A percentile compares a stretch with the other conserved stretches of the same genome.
Conservation (phyloP, 2,888 invertebrate species). For the Lasioglossum villosulum region DNA sequence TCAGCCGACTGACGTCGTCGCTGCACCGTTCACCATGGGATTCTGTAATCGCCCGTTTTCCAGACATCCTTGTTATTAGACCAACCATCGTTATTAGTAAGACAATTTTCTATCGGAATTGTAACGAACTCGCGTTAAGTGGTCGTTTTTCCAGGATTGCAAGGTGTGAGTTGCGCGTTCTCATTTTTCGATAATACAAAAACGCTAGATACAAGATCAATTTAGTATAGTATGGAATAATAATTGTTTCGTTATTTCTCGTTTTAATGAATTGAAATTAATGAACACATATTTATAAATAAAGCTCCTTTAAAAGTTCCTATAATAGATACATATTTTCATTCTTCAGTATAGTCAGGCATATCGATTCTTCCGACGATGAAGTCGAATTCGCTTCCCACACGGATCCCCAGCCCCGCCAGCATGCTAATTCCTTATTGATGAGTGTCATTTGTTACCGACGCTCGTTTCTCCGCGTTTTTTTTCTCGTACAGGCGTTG, state of each 20-base stretch:
- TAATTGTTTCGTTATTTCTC: too few relatives aligned
- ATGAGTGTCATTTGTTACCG: slow-evolving; percentile 80
- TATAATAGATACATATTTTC: too few relatives aligned
- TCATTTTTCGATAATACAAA: too few relatives aligned
- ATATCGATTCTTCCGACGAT: slow-evolving; percentile 59
- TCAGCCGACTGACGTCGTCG: slow-evolving; percentile 5
- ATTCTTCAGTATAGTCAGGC: slow-evolving; percentile 54
- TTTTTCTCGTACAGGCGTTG: slow-evolving; percentile 19
- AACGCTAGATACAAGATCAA: too few relatives aligned
- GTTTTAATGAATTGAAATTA: too few relatives aligned
- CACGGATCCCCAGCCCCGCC: slow-evolving; percentile 37
- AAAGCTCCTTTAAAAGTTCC: too few relatives aligned
- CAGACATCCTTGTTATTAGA: not conserved
- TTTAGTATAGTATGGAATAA: too few relatives aligned
- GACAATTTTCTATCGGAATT: too few relatives aligned
- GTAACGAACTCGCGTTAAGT: too few relatives aligned
- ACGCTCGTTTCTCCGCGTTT: slow-evolving; percentile 59
- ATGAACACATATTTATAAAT: too few relatives aligned
- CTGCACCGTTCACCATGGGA: not conserved
- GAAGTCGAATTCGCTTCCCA: slow-evolving; percentile 45
- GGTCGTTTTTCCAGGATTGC: too few relatives aligned
- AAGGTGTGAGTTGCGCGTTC: too few relatives aligned
- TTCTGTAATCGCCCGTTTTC: not conserved
- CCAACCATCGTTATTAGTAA: not conserved
- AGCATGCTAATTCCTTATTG: slow-evolving; percentile 79